These are phyloP conservation scores for Lucilia cuprina DNA, from an alignment of 1,140 invertebrate species.

Conservation along the genomic window DNA sequence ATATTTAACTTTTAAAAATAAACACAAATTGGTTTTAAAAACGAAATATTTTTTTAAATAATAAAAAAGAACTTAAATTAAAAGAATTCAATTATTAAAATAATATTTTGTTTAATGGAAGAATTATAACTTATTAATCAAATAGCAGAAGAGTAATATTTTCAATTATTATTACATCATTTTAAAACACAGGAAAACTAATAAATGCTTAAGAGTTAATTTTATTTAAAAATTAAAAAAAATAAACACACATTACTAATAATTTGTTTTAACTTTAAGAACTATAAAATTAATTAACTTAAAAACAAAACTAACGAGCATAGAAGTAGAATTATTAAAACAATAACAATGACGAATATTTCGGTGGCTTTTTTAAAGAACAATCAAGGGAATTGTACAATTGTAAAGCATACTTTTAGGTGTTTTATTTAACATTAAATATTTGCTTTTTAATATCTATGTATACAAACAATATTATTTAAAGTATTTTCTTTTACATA, in stretches of 20 bases:
- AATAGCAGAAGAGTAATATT: background rate
- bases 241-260: slow-evolving; percentile 1
- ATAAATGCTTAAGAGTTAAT: slow-evolving; percentile 24
- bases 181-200: slow-evolving; percentile 21
- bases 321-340: background rate
- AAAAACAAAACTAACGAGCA: background rate
- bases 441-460: too few species aligned
- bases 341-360: too few species aligned
- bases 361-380: too few species aligned
- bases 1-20: slow-evolving; percentile 27
- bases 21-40: slow-evolving; percentile 21
- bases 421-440: too few species aligned
- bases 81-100: background rate
- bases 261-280: slow-evolving; percentile 5
- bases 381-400: too few species aligned
- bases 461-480: too few species aligned
- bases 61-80: slow-evolving; percentile 3
- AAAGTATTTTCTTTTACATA: too few species aligned
- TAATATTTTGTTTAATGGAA: background rate
- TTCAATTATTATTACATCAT: background rate
- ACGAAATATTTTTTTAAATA: slow-evolving; percentile 3
- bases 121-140: slow-evolving; percentile 6
- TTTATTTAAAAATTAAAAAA: background rate
- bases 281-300: background rate
- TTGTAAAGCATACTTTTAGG: too few species aligned